Percentiles rank a stretch among this genome's conserved stretches.
These are phyloP conservation scores for Heterodera schachtii DNA, from an alignment of 1,140 invertebrate species.

Conservation along the genomic window DNA sequence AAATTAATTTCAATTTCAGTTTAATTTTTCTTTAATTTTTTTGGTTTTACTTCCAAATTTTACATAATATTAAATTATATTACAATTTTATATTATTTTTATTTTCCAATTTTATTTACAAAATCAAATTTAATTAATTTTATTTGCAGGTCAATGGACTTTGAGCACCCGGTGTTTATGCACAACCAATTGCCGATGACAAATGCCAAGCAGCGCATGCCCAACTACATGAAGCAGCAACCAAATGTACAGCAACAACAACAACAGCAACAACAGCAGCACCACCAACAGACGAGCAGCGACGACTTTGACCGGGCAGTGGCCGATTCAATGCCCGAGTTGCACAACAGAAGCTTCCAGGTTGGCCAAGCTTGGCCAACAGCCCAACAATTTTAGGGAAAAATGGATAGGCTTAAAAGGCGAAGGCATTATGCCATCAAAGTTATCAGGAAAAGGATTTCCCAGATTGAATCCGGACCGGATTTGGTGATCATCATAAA, in stretches of 20 bases:
- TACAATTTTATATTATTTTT: too few relatives aligned
- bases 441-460: too few relatives aligned
- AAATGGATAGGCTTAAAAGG: too few relatives aligned
- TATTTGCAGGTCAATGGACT: conserved; percentile 59
- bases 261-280: conserved; percentile 40
- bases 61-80: too few relatives aligned
- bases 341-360: conserved; percentile 41
- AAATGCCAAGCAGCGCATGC: conserved; percentile 19
- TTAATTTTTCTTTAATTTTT: too few relatives aligned
- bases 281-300: conserved; percentile 38
- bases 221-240: conserved; percentile 41
- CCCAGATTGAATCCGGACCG: too few relatives aligned
- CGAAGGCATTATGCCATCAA: too few relatives aligned
- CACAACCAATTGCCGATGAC: conserved; percentile 31
- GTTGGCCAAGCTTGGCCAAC: neutral
- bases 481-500: too few relatives aligned
- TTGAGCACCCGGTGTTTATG: conserved; percentile 60
- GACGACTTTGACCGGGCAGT: conserved; percentile 51
- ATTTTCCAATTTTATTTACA: neutral
- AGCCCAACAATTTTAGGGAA: too few relatives aligned
- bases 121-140: neutral
- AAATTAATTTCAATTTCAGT: too few relatives aligned
- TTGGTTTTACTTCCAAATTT: too few relatives aligned
- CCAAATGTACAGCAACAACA: conserved; percentile 32
- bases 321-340: conserved; percentile 62